Evolutionary conservation across 1,140 invertebrate species (phyloP).

Genomic region (Drosophila kanapiae): DNA sequence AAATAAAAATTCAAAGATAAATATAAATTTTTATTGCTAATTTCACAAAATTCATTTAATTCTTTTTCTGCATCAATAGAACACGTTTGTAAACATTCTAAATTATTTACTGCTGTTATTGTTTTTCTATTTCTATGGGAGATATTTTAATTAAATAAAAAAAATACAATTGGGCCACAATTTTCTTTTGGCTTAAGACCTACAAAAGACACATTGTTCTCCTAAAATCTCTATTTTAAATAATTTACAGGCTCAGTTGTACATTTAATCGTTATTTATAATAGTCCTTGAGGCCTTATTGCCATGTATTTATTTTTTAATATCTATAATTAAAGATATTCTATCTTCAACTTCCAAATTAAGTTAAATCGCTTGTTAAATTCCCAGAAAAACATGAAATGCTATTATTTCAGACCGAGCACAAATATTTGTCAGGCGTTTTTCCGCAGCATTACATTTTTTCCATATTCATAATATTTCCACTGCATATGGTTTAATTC

Average conservation of each 20-base stretch:
- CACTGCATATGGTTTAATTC: slow-evolving; percentile 4
- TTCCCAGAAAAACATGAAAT: neutral
- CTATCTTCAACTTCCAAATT: neutral
- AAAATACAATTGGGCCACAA: neutral
- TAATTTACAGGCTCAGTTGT: too few species aligned
- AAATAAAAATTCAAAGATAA: neutral
- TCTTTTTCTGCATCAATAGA: neutral
- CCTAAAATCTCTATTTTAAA: neutral
- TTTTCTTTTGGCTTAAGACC: neutral
- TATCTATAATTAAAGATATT: neutral
- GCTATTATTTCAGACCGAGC: slow-evolving; percentile 1
- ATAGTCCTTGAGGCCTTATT: neutral
- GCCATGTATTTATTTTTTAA: neutral
- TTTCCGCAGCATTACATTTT: neutral
- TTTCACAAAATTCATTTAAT: neutral
- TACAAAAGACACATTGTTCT: neutral
- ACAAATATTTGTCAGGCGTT: slow-evolving; percentile 6
- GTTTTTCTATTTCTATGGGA: neutral
- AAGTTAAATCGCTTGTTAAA: slow-evolving; percentile 11
- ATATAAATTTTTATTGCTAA: too few species aligned
- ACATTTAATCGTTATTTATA: too few species aligned
- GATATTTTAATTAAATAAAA: neutral
- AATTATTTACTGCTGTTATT: neutral
- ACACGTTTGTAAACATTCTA: too few species aligned
- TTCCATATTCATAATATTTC: neutral